Base-by-base conservation (phyloP, 23 tunicate species). In the Styela plicata region DNA sequence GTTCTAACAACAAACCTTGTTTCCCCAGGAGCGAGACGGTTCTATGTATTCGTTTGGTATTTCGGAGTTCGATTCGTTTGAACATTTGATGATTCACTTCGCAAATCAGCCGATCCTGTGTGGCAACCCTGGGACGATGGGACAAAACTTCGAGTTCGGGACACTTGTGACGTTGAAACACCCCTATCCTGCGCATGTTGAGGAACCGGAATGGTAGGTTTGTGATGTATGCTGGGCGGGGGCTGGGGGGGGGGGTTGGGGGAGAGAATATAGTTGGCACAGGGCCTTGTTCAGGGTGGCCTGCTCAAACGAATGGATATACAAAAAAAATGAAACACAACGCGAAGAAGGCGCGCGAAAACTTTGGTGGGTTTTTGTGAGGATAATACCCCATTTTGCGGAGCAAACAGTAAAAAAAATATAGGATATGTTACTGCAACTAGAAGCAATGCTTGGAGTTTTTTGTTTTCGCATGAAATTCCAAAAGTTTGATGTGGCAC, bases 91-190 rank as follows among this genome's bases (percentile, higher is more conserved):
- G 74, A 73, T 75, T 23, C 86, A 80, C 69, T 74, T 90, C 17
- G 96, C 89, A 23, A 90, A 82, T 61, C 89, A 90, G 65, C 70
- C 83, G 20, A 90, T 90, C 70, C 82, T 90, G 36, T 90, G 89
- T 80, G 70, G 89, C 53, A 69, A 85, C n/a, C 30, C 85, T 19
- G 96, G 89, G 44, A 63, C 63, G 36, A 74, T 90, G 80, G 74
- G 84, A 17, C 65, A 81, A 29, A 90, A 90, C 75, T 90, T 85
- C 76, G 96, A 85, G 29, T 78, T 80, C 78, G 89, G 96, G 2
- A 85, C 89, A 18, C 83, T 85, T 24, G 44, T 85, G 30, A 85
- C 83, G 70, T 37, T 85, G 28, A 85, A 85, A 35, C 68, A 85
- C 31, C 89, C 89, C 24, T 85, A 85, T 78, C 89, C 89, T 21